Evolutionary conservation across 2,888 invertebrate genomes (phyloP), one percentile per base, ranked within the genome.

Genomic region (Trissolcus japonicus): DNA sequence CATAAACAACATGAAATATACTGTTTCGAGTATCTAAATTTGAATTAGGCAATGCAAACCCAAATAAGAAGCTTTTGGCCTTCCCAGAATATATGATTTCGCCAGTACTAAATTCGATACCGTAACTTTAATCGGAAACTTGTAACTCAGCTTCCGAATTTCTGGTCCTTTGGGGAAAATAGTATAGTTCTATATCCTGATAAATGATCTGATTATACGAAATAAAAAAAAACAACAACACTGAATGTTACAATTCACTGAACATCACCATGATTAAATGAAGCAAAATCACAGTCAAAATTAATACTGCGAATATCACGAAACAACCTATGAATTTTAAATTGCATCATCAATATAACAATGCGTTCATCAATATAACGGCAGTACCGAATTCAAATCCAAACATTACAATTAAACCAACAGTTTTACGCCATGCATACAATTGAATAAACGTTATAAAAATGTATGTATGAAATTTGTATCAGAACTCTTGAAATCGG

Each of bases 351-450:
- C 35, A 35, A 35, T 35, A 35, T 35, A 35, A 35, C 2, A n/a
- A n/a, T n/a, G 9, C 35, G 35, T 35, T 35, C 35, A 35, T 35
- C 35, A 35, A 35, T 35, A 35, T 35, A 35, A 35, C 2, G 2
- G 11, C 35, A 35, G 35, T 7, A 35, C 35, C 35, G 46, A 46
- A 16, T 46, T 46, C 16, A 46, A 48, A 65, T 35, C n/a, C 65
- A 55, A 55, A 65, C 65, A 65, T 19, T 65, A 65, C 55, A 65
- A 55, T 65, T 46, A 19, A 59, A 55, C 51, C 17, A 61, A 40
- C 50, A 51, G 13, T 35, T 50, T 51, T 46, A 46, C 55, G 55
- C 56, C 65, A 65, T 65, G 65, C 65, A 65, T 9, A 65, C 54
- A 21, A 53, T 14, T 48, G 35, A 35, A 43, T 14, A 17, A 55